phyloP scores from a whole-genome alignment of 2,888 invertebrate species.

The Colostygia pectinataria region DNA sequence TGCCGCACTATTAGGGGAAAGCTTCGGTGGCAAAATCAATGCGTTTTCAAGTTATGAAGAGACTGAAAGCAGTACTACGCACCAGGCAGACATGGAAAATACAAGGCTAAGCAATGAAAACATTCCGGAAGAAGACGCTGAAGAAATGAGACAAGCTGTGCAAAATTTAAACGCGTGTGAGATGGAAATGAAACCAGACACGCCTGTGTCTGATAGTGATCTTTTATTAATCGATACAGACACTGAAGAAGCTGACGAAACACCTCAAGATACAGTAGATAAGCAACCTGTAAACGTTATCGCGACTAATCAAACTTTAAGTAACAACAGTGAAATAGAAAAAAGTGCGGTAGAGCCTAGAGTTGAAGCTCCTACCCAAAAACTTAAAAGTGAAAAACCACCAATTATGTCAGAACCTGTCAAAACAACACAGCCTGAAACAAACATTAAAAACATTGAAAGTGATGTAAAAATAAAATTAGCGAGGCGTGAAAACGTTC shows the following conservation, averaged over 20 bases:
- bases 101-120: conserved; percentile 75
- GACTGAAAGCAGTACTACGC: conserved; percentile 64
- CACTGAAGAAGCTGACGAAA: conserved; percentile 89
- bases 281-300: conserved; percentile 68
- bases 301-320: conserved; percentile 57
- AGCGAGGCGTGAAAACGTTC: conserved; percentile 58
- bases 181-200: conserved; percentile 90
- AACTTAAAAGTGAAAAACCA: conserved; percentile 18
- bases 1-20: conserved; percentile 93
- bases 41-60: conserved; percentile 83
- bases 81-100: conserved; percentile 72
- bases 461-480: conserved; percentile 61
- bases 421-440: conserved; percentile 45
- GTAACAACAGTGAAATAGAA: conserved; percentile 48
- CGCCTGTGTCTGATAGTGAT: conserved; percentile 92
- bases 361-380: conserved; percentile 10
- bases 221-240: conserved; percentile 93
- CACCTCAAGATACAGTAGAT: conserved; percentile 68
- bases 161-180: conserved; percentile 89
- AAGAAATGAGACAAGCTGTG: conserved; percentile 92
- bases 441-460: conserved; percentile 52
- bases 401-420: conserved; percentile 8
- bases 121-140: conserved; percentile 88
- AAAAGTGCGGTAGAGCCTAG: conserved; percentile 62
- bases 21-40: conserved; percentile 87